These are phyloP conservation scores for Epiblema foenella DNA, from an alignment of 2,888 invertebrate genomes.

Conservation along the genomic window DNA sequence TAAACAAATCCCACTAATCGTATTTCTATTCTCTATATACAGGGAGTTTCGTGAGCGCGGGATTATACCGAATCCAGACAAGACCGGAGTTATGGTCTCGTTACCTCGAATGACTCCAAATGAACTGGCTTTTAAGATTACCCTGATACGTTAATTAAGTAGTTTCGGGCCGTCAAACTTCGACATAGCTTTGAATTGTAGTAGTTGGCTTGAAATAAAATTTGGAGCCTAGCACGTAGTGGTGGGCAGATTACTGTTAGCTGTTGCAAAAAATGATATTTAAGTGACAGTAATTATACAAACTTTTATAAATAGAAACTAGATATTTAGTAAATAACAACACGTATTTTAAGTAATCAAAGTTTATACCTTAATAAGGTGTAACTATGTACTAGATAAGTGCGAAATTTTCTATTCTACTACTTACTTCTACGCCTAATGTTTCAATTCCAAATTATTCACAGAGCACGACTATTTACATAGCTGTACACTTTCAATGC, in stretches of 20 bases:
- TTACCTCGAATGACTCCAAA: conserved; percentile 74
- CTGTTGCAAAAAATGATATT: too few relatives aligned
- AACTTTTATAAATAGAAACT: too few relatives aligned
- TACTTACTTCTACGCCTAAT: not conserved
- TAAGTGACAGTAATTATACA: too few relatives aligned
- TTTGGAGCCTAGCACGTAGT: not conserved
- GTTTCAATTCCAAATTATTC: not conserved
- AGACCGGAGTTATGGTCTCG: conserved; percentile 76
- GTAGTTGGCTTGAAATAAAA: not conserved
- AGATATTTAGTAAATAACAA: too few relatives aligned
- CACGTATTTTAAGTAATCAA: too few relatives aligned
- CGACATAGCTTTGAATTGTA: conserved; percentile 20
- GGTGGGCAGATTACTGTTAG: too few relatives aligned
- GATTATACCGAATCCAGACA: conserved; percentile 75
- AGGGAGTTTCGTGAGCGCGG: conserved; percentile 72
- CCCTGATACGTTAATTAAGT: conserved; percentile 24
- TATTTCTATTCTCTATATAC: conserved; percentile 79
- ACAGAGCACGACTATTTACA: not conserved
- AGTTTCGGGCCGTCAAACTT: conserved; percentile 16
- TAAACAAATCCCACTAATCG: conserved; percentile 82
- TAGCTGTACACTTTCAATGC: not conserved
- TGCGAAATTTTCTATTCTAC: not conserved
- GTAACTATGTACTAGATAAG: not conserved
- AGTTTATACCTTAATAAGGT: too few relatives aligned
- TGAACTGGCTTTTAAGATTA: conserved; percentile 55